These are phyloP conservation scores for Rhyacophila evoluta DNA, from an alignment of 2,888 invertebrate species.

Conservation along the genomic window DNA sequence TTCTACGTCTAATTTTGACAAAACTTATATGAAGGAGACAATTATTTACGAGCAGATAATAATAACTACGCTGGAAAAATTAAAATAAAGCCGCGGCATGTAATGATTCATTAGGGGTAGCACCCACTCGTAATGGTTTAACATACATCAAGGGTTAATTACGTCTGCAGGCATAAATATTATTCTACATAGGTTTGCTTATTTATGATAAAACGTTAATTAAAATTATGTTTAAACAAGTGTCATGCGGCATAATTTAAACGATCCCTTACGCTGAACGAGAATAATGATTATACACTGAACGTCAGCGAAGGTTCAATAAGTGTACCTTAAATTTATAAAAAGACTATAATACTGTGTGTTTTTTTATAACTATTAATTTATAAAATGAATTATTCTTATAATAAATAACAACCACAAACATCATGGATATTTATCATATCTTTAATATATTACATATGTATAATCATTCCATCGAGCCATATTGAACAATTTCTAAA, in stretches of 20 bases:
- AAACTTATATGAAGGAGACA: not conserved
- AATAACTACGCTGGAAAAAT: slow-evolving; percentile 12
- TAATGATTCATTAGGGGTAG: slow-evolving; percentile 24
- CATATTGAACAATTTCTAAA: too few relatives aligned
- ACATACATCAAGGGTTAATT: slow-evolving; percentile 24
- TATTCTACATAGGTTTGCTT: slow-evolving; percentile 16
- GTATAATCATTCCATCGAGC: too few relatives aligned
- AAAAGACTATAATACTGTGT: too few relatives aligned
- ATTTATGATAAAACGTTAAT: slow-evolving; percentile 19
- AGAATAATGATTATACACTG: not conserved
- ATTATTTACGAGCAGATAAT: not conserved
- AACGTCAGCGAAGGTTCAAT: too few relatives aligned
- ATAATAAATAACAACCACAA: too few relatives aligned
- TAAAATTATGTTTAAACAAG: slow-evolving; percentile 14
- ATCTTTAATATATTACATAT: too few relatives aligned
- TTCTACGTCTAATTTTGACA: not conserved
- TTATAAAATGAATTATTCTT: too few relatives aligned
- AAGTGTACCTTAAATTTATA: too few relatives aligned
- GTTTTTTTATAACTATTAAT: too few relatives aligned
- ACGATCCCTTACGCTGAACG: not conserved
- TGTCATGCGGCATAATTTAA: not conserved
- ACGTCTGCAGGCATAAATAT: slow-evolving; percentile 5
- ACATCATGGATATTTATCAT: too few relatives aligned
- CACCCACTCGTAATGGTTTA: slow-evolving; percentile 8
- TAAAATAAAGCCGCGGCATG: slow-evolving; percentile 4